These are phyloP conservation scores for Acanthopleura granulata DNA, from an alignment of 2,888 invertebrate genomes.

Conservation along the genomic window DNA sequence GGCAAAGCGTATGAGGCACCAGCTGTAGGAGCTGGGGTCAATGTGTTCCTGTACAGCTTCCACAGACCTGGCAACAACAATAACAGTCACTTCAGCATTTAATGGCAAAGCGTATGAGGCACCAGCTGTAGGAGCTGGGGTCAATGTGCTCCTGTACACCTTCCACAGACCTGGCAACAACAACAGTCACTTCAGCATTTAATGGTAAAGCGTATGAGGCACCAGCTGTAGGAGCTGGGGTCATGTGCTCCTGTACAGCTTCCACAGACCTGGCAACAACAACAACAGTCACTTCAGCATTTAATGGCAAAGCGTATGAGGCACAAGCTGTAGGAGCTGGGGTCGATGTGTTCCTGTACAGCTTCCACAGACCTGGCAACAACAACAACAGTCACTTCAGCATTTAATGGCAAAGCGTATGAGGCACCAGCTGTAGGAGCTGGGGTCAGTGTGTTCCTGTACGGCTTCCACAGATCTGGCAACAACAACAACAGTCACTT, in stretches of 20 bases:
- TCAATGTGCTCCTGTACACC: constrained; percentile 82
- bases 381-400: too few species aligned
- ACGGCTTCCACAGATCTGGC: constrained; percentile 29
- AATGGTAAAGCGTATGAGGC: constrained; percentile 90
- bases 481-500: too few species aligned
- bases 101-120: constrained; percentile 90
- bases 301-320: constrained; percentile 92
- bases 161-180: constrained; percentile 22
- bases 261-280: constrained; percentile 24
- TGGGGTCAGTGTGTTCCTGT: constrained; percentile 89
- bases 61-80: constrained; percentile 22
- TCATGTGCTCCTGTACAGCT: constrained; percentile 81
- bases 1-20: constrained; percentile 93
- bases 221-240: constrained; percentile 96
- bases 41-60: constrained; percentile 78
- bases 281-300: too few species aligned
- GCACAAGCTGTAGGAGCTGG: constrained; percentile 96
- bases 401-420: constrained; percentile 84
- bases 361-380: constrained; percentile 24
- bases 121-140: constrained; percentile 96
- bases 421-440: constrained; percentile 96
- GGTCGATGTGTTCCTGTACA: constrained; percentile 85
- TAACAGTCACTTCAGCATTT: too few species aligned
- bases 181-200: too few species aligned
- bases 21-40: constrained; percentile 94